Evolutionary conservation across 1,140 invertebrate species (phyloP).

Genomic region (Bombus fervidus): DNA sequence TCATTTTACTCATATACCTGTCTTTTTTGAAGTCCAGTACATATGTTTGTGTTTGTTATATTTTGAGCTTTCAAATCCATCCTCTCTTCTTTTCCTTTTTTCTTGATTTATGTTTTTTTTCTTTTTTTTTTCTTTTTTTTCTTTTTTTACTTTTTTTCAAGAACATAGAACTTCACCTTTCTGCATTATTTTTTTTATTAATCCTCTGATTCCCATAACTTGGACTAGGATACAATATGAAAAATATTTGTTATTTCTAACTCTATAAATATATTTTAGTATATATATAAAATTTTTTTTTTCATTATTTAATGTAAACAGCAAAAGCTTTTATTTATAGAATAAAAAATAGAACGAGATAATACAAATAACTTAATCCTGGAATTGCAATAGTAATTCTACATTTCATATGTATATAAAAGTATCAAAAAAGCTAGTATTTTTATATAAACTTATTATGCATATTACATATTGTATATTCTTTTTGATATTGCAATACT

Average conservation of each 20-base stretch:
- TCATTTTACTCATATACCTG: background rate
- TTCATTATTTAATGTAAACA: background rate
- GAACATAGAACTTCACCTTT: background rate
- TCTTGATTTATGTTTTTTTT: background rate
- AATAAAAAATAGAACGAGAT: background rate
- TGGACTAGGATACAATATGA: too few species aligned
- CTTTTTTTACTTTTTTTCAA: background rate
- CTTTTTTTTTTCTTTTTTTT: background rate
- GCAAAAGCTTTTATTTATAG: background rate
- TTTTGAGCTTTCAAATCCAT: background rate
- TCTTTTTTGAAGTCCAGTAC: constrained; percentile 32
- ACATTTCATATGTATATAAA: too few species aligned
- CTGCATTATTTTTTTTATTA: background rate
- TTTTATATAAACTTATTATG: background rate
- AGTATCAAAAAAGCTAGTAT: too few species aligned
- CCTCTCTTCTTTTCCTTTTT: background rate
- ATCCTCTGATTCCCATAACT: background rate
- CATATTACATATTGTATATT: background rate
- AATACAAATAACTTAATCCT: background rate
- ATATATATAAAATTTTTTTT: background rate
- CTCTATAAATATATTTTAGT: background rate
- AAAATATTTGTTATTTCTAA: background rate
- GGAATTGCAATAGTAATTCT: background rate
- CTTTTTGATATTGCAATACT: background rate
- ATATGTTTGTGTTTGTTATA: constrained; percentile 27